Evolutionary conservation across 2,113 vertebrate species (phyloP).

Genomic region (Brachypteracias leptosomus): DNA sequence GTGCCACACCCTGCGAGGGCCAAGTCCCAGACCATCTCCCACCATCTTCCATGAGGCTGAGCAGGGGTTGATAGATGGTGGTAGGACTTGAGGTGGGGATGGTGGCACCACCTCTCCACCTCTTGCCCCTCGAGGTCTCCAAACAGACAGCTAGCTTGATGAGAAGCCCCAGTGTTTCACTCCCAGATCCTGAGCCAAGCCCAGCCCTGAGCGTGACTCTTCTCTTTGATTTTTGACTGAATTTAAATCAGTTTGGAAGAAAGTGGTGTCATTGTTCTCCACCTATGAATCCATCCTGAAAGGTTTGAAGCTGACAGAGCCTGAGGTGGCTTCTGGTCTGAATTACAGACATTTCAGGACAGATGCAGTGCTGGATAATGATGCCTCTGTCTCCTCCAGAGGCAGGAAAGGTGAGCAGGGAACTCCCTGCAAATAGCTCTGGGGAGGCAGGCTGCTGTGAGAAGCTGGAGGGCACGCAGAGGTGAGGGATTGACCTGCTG

Average conservation of each 20-base stretch:
- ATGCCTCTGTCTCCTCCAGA: neutral
- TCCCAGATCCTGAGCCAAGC: neutral
- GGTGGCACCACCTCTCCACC: neutral
- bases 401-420: neutral
- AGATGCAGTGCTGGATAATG: neutral
- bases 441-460: neutral
- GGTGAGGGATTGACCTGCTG: neutral
- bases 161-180: neutral
- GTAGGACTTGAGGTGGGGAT: neutral
- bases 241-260: neutral
- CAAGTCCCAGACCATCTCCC: neutral
- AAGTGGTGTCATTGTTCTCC: neutral
- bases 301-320: neutral
- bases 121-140: neutral
- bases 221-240: neutral
- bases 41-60: neutral
- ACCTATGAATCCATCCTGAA: neutral
- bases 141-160: neutral
- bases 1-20: constrained; percentile 4
- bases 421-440: neutral
- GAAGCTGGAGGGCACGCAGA: neutral
- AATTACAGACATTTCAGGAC: neutral
- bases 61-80: neutral
- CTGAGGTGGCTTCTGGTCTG: neutral
- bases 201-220: neutral